Base-by-base conservation (phyloP, 1,140 invertebrate species). In the Coelopa frigida region DNA sequence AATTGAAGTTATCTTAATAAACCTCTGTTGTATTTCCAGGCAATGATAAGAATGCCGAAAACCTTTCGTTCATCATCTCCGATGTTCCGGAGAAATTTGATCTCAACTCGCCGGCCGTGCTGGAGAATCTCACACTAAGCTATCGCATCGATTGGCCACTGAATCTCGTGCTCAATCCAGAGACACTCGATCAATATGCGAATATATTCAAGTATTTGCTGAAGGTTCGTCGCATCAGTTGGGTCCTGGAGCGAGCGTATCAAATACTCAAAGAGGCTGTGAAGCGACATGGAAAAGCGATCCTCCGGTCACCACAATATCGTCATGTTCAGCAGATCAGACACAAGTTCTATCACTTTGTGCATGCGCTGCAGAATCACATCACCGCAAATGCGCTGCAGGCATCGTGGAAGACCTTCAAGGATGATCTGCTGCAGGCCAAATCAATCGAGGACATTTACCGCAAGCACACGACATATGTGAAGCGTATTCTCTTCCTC, bases 131-230 rank as follows among this genome's bases (percentile, higher is more conserved):
- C 2, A 78, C 74, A 0, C 60, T 88, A n/a, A 76, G 78, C 11
- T 86, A 85, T 55, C 73, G 78, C 32, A 74, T 84, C 2, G 69
- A 76, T 10, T 89, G 85, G 85, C 85, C 86, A 0, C 57, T 87
- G 1, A 87, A 87, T 60, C 79, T 88, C 21, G 78, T 89, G 24
- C 67, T 88, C 18, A 84, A 83, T 4, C 76, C 77, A 0, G 79
- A 83, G 44, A 74, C 80, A 0, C 70, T 87, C 44, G 55, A 73
- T 8, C 77, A 84, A 53, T 87, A 87, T 56, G 76, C 77, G 2
- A 78, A 78, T 55, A 79, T 88, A 0, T 87, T 88, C 54, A 79
- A 81, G 56, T 85, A 85, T 65, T 59, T 87, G 12, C 52, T 88
- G 5, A 85, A 84, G 69, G 75, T 87, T 39, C 77, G 84, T 47